Conservation (phyloP, 2,113 vertebrate genomes). For the Myrmecobius fasciatus region DNA sequence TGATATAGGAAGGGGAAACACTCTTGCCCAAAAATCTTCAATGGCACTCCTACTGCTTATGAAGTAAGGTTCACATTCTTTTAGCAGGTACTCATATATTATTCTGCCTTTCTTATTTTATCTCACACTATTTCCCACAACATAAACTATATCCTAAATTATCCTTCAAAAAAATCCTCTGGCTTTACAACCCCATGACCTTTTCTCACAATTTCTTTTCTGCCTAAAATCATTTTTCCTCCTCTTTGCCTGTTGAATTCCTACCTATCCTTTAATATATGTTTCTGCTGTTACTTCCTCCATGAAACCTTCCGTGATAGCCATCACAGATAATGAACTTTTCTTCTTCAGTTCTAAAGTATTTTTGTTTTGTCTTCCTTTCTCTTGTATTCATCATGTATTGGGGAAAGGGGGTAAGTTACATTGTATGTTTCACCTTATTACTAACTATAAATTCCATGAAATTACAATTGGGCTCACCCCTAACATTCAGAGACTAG, state of each 20-base stretch:
- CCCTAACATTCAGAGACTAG: not conserved
- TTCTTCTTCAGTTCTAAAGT: not conserved
- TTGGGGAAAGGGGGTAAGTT: not conserved
- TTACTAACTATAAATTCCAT: not conserved
- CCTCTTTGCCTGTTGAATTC: not conserved
- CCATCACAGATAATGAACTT: not conserved
- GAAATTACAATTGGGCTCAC: not conserved
- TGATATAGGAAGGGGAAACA: not conserved
- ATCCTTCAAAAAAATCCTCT: not conserved
- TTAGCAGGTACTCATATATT: not conserved
- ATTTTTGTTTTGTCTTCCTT: not conserved
- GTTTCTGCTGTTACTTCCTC: not conserved
- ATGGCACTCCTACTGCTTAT: not conserved
- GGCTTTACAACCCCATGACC: not conserved
- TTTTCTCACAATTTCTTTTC: not conserved
- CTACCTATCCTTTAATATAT: not conserved
- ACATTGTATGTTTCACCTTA: not conserved
- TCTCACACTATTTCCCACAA: not conserved
- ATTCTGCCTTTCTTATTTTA: not conserved
- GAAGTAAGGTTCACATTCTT: not conserved
- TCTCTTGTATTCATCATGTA: not conserved
- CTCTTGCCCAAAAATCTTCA: not conserved
- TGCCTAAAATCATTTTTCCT: not conserved
- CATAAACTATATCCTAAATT: not conserved
- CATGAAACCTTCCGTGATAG: not conserved